These are phyloP conservation scores for Pristiophorus japonicus DNA, from an alignment of 2,113 vertebrate genomes.

Conservation along the genomic window DNA sequence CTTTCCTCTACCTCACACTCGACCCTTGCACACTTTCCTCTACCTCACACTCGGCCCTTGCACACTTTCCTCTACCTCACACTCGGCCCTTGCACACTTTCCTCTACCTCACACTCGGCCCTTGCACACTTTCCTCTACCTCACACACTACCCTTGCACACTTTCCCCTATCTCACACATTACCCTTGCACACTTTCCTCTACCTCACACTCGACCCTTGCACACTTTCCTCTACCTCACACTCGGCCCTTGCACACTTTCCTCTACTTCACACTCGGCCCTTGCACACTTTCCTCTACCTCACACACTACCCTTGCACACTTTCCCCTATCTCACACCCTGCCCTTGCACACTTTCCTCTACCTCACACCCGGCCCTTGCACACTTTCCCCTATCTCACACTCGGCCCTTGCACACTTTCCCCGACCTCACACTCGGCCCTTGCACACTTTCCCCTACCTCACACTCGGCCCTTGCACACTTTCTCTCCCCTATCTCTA, in stretches of 20 bases:
- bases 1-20: background rate
- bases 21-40: background rate
- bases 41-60: background rate
- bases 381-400: too few relatives aligned
- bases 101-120: background rate
- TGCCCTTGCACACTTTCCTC: too few relatives aligned
- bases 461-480: too few relatives aligned
- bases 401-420: background rate
- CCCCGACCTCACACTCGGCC: background rate
- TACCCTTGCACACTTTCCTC: too few relatives aligned
- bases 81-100: background rate
- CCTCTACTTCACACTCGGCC: background rate
- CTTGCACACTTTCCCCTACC: too few relatives aligned
- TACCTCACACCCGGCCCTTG: background rate
- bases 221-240: too few relatives aligned
- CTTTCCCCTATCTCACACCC: background rate
- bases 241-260: background rate
- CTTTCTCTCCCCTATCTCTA: background rate
- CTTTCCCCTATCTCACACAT: background rate
- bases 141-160: background rate
- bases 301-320: background rate
- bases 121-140: too few relatives aligned
- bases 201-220: background rate
- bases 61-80: background rate
- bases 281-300: too few relatives aligned